phyloP scores from a whole-genome alignment of 2,888 invertebrate species.

The Mythimna albipuncta region DNA sequence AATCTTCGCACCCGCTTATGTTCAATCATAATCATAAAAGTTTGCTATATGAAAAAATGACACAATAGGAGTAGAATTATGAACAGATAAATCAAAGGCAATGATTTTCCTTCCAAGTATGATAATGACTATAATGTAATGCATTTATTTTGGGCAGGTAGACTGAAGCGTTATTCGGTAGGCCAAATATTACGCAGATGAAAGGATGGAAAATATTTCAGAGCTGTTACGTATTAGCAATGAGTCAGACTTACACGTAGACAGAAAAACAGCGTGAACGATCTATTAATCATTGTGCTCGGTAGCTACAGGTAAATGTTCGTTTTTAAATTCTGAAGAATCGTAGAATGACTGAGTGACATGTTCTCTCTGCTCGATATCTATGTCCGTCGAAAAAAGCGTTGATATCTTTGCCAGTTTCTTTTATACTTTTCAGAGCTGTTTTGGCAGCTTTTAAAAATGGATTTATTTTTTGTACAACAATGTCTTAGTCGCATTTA shows the following conservation, averaged over 20 bases:
- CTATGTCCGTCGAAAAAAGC: slow-evolving; percentile 13
- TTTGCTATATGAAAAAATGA: background rate
- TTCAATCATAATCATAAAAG: background rate
- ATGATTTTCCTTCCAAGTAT: background rate
- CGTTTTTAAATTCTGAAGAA: slow-evolving; percentile 24
- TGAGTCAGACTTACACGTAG: slow-evolving; percentile 38
- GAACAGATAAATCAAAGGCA: background rate
- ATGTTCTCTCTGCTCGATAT: slow-evolving; percentile 16
- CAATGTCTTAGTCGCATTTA: slow-evolving; percentile 44
- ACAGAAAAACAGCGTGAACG: slow-evolving; percentile 32
- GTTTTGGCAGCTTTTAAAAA: slow-evolving; percentile 34
- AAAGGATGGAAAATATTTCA: slow-evolving; percentile 36
- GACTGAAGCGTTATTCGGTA: background rate
- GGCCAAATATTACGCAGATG: slow-evolving; percentile 7
- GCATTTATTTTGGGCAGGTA: background rate
- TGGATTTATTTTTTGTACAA: slow-evolving; percentile 15
- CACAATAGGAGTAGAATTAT: background rate
- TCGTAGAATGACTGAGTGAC: slow-evolving; percentile 12
- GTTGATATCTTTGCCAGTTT: slow-evolving; percentile 9
- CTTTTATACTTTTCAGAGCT: slow-evolving; percentile 11
- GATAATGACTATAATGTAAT: background rate
- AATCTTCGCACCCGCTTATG: background rate
- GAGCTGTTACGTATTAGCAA: slow-evolving; percentile 15
- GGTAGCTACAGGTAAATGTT: slow-evolving; percentile 44
- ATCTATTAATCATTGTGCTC: slow-evolving; percentile 46